Base-by-base conservation (phyloP, 2,888 invertebrate genomes). In the Reticulitermes lucifugus region DNA sequence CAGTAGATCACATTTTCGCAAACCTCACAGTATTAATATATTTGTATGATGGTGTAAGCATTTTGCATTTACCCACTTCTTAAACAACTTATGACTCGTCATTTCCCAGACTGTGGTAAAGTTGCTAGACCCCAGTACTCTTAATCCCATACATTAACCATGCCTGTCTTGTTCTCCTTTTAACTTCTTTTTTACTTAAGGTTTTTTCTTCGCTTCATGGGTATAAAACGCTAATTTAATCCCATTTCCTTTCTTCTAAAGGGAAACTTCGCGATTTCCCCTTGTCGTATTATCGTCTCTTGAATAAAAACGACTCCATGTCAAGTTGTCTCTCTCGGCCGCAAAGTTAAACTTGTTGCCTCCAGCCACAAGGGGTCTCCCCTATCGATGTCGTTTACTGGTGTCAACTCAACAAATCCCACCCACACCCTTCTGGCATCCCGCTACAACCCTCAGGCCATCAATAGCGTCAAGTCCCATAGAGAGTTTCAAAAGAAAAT, bases 201-300 rank as follows among this genome's bases (percentile, higher is more conserved):
- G 60, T 60, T 60, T 46, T 60, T 60, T 65, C 65, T 65, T 65
- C 65, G 46, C 60, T 89, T 89, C 89, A 84, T 88, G 88, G 89
- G 88, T 89, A 89, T 89, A 89, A 89, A 89, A 89, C 89, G 89
- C 89, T 90, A 90, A 90, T 90, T 90, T 90, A 90, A 90, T 90
- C 90, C 89, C 88, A 89, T 89, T 90, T 89, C 89, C 89, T 89
- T 89, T 89, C 12, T 59, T 83, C 70, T 29, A 79, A 79, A 79
- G 81, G 82, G 85, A 80, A 75, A 82, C 59, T 85, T 46, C 18
- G 21, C 70, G 59, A 41, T 80, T 41, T 60, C 70, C 46, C 46
- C 81, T 70, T 29, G 25, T 70, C 35, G 59, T 65, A 70, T 81
- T 79, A 35, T 73, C 73, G 55, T 51, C 77, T 43, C 71, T 83